Conservation (phyloP, 2,888 invertebrate genomes). For the Thera obeliscata region DNA sequence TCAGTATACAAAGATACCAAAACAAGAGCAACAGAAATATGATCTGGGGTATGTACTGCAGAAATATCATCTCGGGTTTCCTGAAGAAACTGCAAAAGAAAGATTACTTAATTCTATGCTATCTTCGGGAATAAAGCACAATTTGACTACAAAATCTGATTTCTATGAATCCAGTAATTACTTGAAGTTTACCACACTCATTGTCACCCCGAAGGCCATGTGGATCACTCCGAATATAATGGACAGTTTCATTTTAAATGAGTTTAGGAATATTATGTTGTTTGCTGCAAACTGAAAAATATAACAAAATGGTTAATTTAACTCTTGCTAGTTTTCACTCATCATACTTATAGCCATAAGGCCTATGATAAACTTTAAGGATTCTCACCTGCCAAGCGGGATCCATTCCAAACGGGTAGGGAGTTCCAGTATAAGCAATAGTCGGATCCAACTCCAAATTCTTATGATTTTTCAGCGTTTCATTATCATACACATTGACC, state of each 20-base stretch:
- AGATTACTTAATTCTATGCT: conserved; percentile 18
- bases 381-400: conserved; percentile 87
- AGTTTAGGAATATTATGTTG: conserved; percentile 89
- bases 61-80: conserved; percentile 76
- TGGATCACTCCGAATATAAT: conserved; percentile 89
- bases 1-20: conserved; percentile 87
- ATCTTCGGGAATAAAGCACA: conserved; percentile 33
- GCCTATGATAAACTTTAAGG: background rate
- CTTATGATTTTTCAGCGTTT: conserved; percentile 56
- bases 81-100: conserved; percentile 75
- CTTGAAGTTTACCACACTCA: conserved; percentile 86
- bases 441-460: conserved; percentile 76
- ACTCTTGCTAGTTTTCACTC: too few relatives aligned
- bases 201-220: conserved; percentile 89
- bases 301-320: background rate
- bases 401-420: conserved; percentile 89
- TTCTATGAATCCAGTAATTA: conserved; percentile 84
- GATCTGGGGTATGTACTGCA: conserved; percentile 89
- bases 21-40: conserved; percentile 87
- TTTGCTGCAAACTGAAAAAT: conserved; percentile 82
- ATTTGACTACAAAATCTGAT: conserved; percentile 59
- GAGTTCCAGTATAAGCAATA: conserved; percentile 68
- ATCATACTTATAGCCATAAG: too few relatives aligned
- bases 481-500: conserved; percentile 71
- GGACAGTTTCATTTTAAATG: conserved; percentile 90